Base-by-base conservation (phyloP, 2,113 vertebrate genomes). In the Forbesichthys papilliferus region DNA sequence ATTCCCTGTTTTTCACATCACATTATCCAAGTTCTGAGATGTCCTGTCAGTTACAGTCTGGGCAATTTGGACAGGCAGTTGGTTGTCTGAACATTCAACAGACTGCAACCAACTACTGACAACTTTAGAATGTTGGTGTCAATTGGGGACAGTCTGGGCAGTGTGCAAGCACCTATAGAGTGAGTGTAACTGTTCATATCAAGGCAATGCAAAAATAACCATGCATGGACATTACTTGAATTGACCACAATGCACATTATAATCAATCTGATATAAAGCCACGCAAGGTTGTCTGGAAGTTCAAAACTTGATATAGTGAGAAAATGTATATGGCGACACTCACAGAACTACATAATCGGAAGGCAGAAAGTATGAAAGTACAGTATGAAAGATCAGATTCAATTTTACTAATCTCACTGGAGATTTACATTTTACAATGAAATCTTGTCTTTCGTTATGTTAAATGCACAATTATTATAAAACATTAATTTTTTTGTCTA, bases 261-360 rank as follows among this genome's bases (percentile, higher is more conserved):
- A 77, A 58, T 73, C 61, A 68, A 67, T 51, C 60, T 78, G 77
- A 81, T 71, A 60, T 65, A 75, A 71, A n/a, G 66, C 70, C 84
- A 77, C 69, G 69, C 7, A 67, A 52, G 42, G 67, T 68, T 78
- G 61, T 74, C 59, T 69, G 75, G 14, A 77, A 73, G 71, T 16
- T 60, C 57, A 57, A 42, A 83, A 52, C 64, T 72, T 70, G 48
- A 59, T 9, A 80, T n/a, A 78, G 61, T 80, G 68, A 75, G 75
- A 86, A 71, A 75, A 73, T 87, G 80, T 73, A 71, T 85, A 73
- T 75, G 53, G 81, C 64, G 84, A 87, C 87, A 92, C 90, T 92
- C 91, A 93, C 91, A 90, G 88, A 86, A 80, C 90, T 91, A 92
- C 78, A 83, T 78, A 76, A 90, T 56, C 76, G 85, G 68, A 77